phyloP scores from a whole-genome alignment of 2,113 vertebrate species.

The Pachycephala philippinensis region DNA sequence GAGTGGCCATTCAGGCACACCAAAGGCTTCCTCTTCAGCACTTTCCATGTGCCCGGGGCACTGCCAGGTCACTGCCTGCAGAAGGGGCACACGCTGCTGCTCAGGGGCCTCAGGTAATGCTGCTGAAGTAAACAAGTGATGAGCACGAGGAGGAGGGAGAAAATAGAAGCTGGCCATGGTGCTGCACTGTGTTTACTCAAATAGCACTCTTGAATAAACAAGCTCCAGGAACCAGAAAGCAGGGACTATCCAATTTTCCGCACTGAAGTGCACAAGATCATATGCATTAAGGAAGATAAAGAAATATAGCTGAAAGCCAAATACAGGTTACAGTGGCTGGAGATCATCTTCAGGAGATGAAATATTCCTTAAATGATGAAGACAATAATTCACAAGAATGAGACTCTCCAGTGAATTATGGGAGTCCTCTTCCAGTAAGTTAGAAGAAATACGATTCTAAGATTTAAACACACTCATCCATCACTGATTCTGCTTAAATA shows the following conservation, averaged over 20 bases:
- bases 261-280: background rate
- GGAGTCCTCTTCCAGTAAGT: conserved; percentile 2
- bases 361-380: conserved; percentile 53
- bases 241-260: background rate
- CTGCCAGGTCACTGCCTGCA: background rate
- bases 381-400: conserved; percentile 51
- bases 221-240: background rate
- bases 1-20: background rate
- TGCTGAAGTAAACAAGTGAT: background rate
- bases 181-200: background rate
- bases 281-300: conserved; percentile 11
- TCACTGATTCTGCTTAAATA: background rate
- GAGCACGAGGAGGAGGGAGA: background rate
- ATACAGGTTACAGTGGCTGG: conserved; percentile 29
- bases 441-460: conserved; percentile 2
- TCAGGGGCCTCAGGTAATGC: background rate
- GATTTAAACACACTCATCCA: conserved; percentile 31
- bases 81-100: background rate
- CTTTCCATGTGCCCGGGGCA: background rate
- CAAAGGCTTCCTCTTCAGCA: background rate
- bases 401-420: conserved; percentile 40
- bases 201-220: background rate
- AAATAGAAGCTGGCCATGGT: background rate
- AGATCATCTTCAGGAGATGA: conserved; percentile 39
- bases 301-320: conserved; percentile 45